Evolutionary conservation across 2,113 vertebrate genomes (phyloP).

Genomic region (Herpailurus yagouaroundi): DNA sequence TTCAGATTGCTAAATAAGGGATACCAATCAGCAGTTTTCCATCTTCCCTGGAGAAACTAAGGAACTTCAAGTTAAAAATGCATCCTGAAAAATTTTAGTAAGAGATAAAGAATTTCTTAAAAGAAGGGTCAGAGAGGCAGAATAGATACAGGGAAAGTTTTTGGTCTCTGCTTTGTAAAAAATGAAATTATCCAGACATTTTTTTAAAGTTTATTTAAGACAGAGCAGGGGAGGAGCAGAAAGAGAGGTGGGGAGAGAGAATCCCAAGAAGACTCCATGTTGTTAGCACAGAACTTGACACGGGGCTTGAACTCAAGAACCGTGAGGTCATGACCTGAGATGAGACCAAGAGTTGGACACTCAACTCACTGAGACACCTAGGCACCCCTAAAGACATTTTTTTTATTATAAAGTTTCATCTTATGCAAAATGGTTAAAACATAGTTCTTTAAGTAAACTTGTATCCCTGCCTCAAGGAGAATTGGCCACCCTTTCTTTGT

Average conservation of each 20-base stretch:
- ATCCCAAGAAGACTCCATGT: too few species aligned
- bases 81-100: not conserved
- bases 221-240: too few species aligned
- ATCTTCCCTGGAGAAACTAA: constrained; percentile 51
- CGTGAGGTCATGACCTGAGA: too few species aligned
- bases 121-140: not conserved
- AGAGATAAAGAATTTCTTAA: constrained; percentile 8
- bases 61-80: constrained; percentile 58
- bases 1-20: constrained; percentile 72
- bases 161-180: not conserved
- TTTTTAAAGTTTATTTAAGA: too few species aligned
- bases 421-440: constrained; percentile 3
- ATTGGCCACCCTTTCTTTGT: not conserved
- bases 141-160: not conserved
- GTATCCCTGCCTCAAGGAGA: not conserved
- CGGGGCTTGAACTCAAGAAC: too few species aligned
- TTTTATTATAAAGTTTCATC: not conserved
- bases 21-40: constrained; percentile 50
- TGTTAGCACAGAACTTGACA: too few species aligned
- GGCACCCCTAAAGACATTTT: too few species aligned
- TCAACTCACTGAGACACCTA: too few species aligned
- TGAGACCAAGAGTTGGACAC: too few species aligned
- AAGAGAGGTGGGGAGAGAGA: too few species aligned
- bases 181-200: not conserved
- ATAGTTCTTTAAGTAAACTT: not conserved